These are phyloP conservation scores for Gymnocephalus cernua DNA, from an alignment of 2,113 vertebrate genomes.

Conservation along the genomic window DNA sequence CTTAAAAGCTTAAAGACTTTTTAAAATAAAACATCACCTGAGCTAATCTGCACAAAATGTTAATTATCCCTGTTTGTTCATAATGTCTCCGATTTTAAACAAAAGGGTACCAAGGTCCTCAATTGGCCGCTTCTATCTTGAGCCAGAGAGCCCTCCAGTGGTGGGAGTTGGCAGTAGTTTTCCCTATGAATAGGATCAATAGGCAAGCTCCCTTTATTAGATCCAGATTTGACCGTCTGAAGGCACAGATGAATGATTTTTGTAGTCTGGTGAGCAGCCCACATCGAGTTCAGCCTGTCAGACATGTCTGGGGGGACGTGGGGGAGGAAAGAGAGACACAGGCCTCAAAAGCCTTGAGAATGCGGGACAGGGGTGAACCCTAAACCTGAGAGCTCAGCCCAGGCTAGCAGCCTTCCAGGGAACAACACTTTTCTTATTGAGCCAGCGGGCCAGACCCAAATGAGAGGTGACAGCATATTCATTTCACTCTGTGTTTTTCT, in stretches of 20 bases:
- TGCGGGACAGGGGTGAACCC: slow-evolving; percentile 82
- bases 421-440: slow-evolving; percentile 86
- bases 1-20: not conserved
- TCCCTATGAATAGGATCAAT: slow-evolving; percentile 80
- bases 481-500: slow-evolving; percentile 84
- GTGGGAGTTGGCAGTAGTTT: slow-evolving; percentile 18
- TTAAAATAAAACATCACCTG: not conserved
- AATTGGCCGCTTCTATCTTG: slow-evolving; percentile 57
- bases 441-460: slow-evolving; percentile 78
- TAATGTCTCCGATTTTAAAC: slow-evolving; percentile 21
- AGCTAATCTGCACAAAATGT: not conserved
- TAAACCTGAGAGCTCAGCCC: slow-evolving; percentile 83
- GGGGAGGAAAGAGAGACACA: slow-evolving; percentile 73
- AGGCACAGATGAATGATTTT: slow-evolving; percentile 89
- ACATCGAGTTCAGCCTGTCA: slow-evolving; percentile 87
- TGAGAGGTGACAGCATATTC: slow-evolving; percentile 87
- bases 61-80: too few species aligned
- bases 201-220: slow-evolving; percentile 84
- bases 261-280: slow-evolving; percentile 87
- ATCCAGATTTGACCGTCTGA: slow-evolving; percentile 88
- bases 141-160: slow-evolving; percentile 85
- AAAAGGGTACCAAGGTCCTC: not conserved
- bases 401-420: slow-evolving; percentile 71
- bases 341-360: slow-evolving; percentile 86
- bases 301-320: slow-evolving; percentile 83